Base-by-base conservation (phyloP, 1,140 invertebrate genomes). In the Ceratosolen fusciceps region DNA sequence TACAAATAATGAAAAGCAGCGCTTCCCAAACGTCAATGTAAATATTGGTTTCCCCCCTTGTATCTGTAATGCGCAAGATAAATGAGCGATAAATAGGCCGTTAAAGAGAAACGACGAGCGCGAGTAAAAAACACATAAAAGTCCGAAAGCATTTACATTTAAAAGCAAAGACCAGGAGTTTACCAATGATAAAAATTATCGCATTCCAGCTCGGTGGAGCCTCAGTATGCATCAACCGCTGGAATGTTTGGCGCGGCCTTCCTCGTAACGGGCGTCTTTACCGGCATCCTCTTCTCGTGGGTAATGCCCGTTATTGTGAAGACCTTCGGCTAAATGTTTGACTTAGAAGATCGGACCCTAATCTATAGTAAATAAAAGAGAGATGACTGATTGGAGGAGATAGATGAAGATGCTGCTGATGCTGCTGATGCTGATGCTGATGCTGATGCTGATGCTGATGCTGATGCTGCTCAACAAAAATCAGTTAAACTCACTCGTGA, bases 221-320 rank as follows among this genome's bases (percentile, higher is more conserved):
- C 94, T 0, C 93, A 96, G 82, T 92, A 98, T 87, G 95, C 96
- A 29, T 91, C 95, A 0, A 95, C 94, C 12, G 98, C 98, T 3
- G 98, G 98, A 47, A 99, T 99, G 98, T 96, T 98, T 88, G 97
- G 94, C 39, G 97, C 95, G 1, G 97, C 98, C 24, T 95, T 94
- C 83, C 91, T 99, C 0, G 95, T 99, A 0, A 94, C 96, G 1
- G 98, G 98, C 34, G 96, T 99, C 21, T 94, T 97, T 80, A 88
- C 90, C 60, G 98, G 98, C 14, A 92, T 99, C 39, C 89, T 95
- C 29, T 95, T 96, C 85, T 94, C 95, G 0, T 92, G 94, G 80
- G 82, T 95, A 47, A 92, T 95, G 86, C 94, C 95, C 7, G 88
- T 86, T 82, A 82, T 96, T 43, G 92, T 95, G 52, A 70, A 85